A percentile compares a stretch with the other conserved stretches of the same genome.
Conservation (phyloP, 1,140 invertebrate species). For the Neodiprion lecontei region DNA sequence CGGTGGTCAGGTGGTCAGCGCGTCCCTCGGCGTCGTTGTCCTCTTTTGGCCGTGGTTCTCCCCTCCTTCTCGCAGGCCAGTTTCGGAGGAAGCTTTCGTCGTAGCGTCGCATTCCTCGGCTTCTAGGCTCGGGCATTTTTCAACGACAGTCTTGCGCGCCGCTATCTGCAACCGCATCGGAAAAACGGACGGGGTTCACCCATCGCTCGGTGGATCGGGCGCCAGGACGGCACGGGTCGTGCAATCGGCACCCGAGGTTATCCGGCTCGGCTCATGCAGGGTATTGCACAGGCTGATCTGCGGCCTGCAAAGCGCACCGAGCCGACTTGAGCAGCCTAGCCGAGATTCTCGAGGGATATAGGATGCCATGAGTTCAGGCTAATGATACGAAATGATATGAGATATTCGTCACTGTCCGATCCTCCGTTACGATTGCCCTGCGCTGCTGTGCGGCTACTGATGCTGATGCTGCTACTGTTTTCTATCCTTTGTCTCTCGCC, state of each 20-base stretch:
- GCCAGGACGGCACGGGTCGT: not conserved
- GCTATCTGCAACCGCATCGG: conserved; percentile 6
- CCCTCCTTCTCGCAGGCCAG: not conserved
- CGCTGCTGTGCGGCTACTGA: not conserved
- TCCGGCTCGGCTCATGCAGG: too few relatives aligned
- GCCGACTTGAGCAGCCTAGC: too few relatives aligned
- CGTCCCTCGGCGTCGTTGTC: not conserved
- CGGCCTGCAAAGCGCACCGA: not conserved
- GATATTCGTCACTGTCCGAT: conserved; percentile 58
- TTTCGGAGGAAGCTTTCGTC: not conserved
- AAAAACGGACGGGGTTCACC: not conserved
- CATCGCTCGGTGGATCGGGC: not conserved
- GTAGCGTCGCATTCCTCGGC: not conserved
- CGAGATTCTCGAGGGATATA: conserved; percentile 27
- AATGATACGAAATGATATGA: conserved; percentile 58
- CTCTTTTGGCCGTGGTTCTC: not conserved
- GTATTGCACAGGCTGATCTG: too few relatives aligned
- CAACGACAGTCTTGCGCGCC: not conserved
- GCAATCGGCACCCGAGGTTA: not conserved
- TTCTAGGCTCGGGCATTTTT: not conserved
- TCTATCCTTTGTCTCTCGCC: conserved; percentile 40
- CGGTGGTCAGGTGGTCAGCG: conserved; percentile 3
- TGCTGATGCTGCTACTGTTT: conserved; percentile 48
- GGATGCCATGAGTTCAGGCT: conserved; percentile 47
- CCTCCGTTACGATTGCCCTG: conserved; percentile 49